Conservation (phyloP, 1,140 invertebrate species). For the Brachionus asplanchnoidis region DNA sequence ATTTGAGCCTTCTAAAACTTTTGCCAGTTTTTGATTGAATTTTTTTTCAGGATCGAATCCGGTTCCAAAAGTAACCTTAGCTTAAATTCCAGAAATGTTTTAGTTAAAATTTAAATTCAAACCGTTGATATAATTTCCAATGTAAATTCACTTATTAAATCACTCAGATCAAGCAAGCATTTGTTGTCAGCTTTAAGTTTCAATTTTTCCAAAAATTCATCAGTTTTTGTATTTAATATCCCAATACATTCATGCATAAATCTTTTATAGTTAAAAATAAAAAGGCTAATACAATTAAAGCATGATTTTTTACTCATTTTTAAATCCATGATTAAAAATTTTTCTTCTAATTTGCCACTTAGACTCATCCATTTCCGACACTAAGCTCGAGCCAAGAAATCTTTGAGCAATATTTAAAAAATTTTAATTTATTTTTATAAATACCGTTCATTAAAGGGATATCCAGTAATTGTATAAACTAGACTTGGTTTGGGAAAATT, state of each 20-base stretch:
- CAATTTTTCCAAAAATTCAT: neutral
- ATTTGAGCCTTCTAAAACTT: neutral
- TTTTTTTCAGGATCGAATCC: neutral
- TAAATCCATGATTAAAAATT: neutral
- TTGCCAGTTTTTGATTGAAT: neutral
- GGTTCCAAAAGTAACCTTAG: neutral
- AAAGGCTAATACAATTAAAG: neutral
- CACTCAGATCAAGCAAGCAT: neutral
- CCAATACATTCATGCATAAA: neutral
- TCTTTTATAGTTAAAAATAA: neutral
- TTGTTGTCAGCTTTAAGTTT: neutral
- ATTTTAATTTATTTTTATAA: neutral
- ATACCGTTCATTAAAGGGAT: neutral
- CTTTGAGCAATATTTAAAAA: neutral
- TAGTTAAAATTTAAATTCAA: neutral
- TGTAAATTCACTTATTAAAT: neutral
- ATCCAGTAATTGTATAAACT: neutral
- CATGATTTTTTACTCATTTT: neutral
- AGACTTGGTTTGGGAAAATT: slow-evolving; percentile 2
- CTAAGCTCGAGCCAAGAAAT: neutral
- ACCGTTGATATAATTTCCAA: neutral
- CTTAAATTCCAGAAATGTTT: neutral
- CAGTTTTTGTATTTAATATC: neutral
- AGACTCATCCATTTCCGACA: neutral
- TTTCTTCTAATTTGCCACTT: neutral